Base-by-base conservation (phyloP, 2,888 invertebrate genomes). In the Abscondita cerata region DNA sequence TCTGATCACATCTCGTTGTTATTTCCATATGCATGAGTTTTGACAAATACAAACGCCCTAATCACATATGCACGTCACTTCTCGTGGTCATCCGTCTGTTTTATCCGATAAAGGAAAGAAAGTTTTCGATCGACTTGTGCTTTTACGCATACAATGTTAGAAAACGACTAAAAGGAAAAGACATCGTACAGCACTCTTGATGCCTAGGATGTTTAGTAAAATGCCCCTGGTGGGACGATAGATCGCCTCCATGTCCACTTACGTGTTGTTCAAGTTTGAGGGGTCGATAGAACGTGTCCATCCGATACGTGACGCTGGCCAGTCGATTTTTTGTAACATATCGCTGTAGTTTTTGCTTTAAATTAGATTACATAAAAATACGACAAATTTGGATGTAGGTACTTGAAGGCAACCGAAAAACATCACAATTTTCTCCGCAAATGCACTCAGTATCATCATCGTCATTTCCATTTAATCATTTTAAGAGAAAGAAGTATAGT, bases 21-120 rank as follows among this genome's bases (percentile, higher is more conserved):
- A 76, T 78, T 78, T 78, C 77, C 76, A 78, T 79, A 79, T 79
- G 77, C 77, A 78, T 77, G 77, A 78, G 76, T 70, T 72, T 71
- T 69, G 77, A 78, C 76, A 73, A 73, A 71, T 74, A 76, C 77
- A 76, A 76, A 78, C 76, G 75, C 63, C 71, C 73, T 74, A 72
- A 75, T 78, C 75, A 74, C 73, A 76, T 76, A 77, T 77, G 75
- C 75, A 72, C 72, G 74, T 73, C 75, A 72, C 71, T 70, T 72
- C 70, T 71, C 67, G 69, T 68, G 74, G 73, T 73, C 77, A 75
- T 77, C 73, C 71, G 73, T 76, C 76, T 74, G 67, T 70, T 71
- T 70, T 65, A 69, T 70, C 70, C 69, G 70, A 70, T 70, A 69
- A 68, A 69, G 65, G 63, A 65, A 60, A 64, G 68, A 68, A 68